Percentiles rank a stretch among this genome's conserved stretches.
phyloP scores from a whole-genome alignment of 1,140 invertebrate species.

The Atta cephalotes region DNA sequence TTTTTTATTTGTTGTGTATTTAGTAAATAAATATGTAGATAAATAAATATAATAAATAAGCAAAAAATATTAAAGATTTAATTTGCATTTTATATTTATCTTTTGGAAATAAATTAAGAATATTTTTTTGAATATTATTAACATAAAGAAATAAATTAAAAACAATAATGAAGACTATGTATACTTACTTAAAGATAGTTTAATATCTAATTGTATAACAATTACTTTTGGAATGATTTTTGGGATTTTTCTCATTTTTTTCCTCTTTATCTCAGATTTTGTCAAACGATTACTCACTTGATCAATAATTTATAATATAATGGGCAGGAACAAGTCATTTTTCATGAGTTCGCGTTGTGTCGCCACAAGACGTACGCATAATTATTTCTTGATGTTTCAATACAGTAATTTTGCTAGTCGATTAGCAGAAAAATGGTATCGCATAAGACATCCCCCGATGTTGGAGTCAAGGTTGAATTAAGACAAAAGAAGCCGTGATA shows the following conservation, averaged over 20 bases:
- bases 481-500: slow-evolving; percentile 7
- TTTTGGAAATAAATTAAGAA: neutral
- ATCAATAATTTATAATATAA: slow-evolving; percentile 11
- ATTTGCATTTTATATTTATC: neutral
- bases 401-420: neutral
- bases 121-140: neutral
- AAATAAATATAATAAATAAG: neutral
- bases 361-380: neutral
- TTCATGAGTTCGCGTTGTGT: neutral
- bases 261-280: neutral
- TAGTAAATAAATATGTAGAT: neutral
- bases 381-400: neutral
- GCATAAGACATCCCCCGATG: neutral
- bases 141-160: neutral
- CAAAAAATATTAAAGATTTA: neutral
- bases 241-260: neutral
- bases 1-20: neutral
- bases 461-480: neutral
- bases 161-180: neutral
- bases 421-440: neutral
- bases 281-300: neutral
- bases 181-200: no score
- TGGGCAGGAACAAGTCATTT: neutral
- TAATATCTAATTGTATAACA: neutral
- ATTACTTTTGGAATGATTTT: neutral